Evolutionary conservation across 2,888 invertebrate species (phyloP), one percentile per base, ranked within the genome.

Genomic region (Tiphia femorata): DNA sequence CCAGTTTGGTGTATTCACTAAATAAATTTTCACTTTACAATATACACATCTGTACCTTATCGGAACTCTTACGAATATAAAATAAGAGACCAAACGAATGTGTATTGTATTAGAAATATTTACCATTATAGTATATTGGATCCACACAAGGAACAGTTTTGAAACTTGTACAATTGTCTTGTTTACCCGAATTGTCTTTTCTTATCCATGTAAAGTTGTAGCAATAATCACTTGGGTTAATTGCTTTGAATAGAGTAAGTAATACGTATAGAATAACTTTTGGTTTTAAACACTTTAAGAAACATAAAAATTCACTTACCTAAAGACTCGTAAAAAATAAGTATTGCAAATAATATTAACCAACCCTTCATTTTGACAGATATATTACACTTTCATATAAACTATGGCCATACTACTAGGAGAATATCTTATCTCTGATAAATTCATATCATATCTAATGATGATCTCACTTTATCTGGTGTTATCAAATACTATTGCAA

Each of bases 131-230:
- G 8, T 60, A 25, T 27, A 66, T 16, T 44, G 69, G 72, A 1
- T 54, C 19, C 7, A 72, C 40, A 41, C 73, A 79, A 8, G 76
- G 75, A 29, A 46, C 19, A 23, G 60, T 52, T 23, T 14, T 20
- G 33, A 20, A 27, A 10, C 25, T 3, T 1, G 58, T 23, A 44
- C 75, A 75, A 41, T 67, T 58, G 25, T 37, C 12, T n/a, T 10
- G 38, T 14, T 12, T 41, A 7, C 49, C 44, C 37, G 49, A 51
- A 37, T 68, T 63, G 19, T 49, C 43, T 4, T 33, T 38, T 14
- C 60, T 70, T 42, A 72, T 33, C 81, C 81, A 81, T 19, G 76
- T 78, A 20, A 73, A 80, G n/a, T 64, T 42, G 44, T 76, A 80
- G 43, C 82, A 82, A 16, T 67, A 58, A 23, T 65, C 25, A 17